A percentile compares a stretch with the other conserved stretches of the same genome.
These are phyloP conservation scores for Caenorhabditis wallacei DNA, from an alignment of 2,888 invertebrate species.

Conservation along the genomic window DNA sequence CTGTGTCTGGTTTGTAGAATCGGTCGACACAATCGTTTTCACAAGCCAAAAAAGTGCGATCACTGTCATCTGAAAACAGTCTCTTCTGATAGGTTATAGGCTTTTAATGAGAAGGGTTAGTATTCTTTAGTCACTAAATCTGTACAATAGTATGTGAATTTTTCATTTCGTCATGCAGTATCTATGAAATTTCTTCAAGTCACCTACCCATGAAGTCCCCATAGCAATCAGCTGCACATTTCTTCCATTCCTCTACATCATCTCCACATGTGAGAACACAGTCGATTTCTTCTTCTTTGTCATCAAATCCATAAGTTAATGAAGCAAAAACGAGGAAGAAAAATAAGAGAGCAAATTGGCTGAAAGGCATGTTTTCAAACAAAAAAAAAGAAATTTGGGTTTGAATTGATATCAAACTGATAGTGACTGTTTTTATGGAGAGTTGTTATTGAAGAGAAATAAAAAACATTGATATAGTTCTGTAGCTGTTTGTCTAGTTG, in stretches of 20 bases:
- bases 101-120: no score
- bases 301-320: slow-evolving; percentile 7
- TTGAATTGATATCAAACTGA: neutral
- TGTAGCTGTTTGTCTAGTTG: no score
- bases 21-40: slow-evolving; percentile 33
- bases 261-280: slow-evolving; percentile 43
- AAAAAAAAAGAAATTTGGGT: neutral
- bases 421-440: neutral
- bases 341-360: neutral
- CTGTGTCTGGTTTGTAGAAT: slow-evolving; percentile 25
- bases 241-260: slow-evolving; percentile 44
- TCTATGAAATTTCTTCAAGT: neutral
- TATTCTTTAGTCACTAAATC: no score
- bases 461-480: no score
- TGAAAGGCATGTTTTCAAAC: neutral
- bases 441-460: no score
- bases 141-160: no score
- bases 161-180: no score
- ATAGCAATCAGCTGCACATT: slow-evolving; percentile 25
- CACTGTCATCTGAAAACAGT: slow-evolving; percentile 43
- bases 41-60: slow-evolving; percentile 34
- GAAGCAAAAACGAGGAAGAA: neutral
- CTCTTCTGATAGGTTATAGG: neutral
- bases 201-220: slow-evolving; percentile 40
- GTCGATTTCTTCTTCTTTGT: slow-evolving; percentile 44